Conservation (phyloP, 2,888 invertebrate species). For the Dusona sp. region DNA sequence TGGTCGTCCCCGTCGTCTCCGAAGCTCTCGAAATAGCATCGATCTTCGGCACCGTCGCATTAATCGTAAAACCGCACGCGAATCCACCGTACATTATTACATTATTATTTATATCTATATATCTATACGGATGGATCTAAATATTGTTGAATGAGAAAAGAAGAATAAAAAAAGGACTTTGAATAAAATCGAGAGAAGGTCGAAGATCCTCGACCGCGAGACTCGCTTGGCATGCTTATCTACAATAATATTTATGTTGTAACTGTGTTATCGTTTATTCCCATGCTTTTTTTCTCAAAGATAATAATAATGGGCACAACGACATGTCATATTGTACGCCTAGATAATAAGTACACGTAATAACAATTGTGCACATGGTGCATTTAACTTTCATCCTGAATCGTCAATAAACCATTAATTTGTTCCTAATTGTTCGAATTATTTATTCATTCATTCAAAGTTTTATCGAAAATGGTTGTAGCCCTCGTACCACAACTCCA, state of each 20-base stretch:
- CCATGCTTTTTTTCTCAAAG: conserved; percentile 43
- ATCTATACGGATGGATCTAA: not conserved
- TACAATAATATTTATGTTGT: conserved; percentile 33
- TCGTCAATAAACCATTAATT: not conserved
- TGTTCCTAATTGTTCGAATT: not conserved
- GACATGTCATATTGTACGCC: conserved; percentile 2
- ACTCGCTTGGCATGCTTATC: conserved; percentile 42
- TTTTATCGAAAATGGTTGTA: too few species aligned
- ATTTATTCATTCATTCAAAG: not conserved
- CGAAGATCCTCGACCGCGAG: conserved; percentile 56
- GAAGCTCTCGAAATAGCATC: conserved; percentile 53
- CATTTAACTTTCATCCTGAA: not conserved
- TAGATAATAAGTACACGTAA: conserved; percentile 30
- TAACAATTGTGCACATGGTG: conserved; percentile 4
- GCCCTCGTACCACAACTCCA: too few species aligned
- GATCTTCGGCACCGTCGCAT: conserved; percentile 48
- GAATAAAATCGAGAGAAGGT: conserved; percentile 47
- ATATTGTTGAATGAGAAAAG: not conserved
- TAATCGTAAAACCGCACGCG: conserved; percentile 35
- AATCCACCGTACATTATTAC: conserved; percentile 9
- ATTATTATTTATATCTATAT: not conserved
- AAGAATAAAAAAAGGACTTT: not conserved
- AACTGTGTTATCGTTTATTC: conserved; percentile 39
- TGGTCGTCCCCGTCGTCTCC: conserved; percentile 14
- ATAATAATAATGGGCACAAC: conserved; percentile 24